Base-by-base conservation (phyloP, 2,113 vertebrate species). In the Pithys albifrons region DNA sequence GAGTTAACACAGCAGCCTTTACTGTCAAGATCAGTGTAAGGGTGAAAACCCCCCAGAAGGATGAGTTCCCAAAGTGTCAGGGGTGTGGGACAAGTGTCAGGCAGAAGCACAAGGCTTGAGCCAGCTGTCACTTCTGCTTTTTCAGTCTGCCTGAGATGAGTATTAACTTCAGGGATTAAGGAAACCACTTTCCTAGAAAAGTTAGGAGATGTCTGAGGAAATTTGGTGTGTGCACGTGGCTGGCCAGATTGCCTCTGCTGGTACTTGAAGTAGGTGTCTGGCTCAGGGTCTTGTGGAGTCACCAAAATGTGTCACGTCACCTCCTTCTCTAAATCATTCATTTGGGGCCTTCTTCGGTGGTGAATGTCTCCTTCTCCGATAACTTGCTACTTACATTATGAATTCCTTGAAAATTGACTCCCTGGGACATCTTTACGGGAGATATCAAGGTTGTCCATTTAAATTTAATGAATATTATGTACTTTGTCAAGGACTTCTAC, bases 401-500 rank as follows among this genome's bases (percentile, higher is more conserved):
- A 92, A 96, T 96, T 95, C 91, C 81, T 91, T 97, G 96, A 96
- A 97, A 97, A 96, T 48, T 94, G 95, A 97, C 86, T 97, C 96
- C 95, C 78, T 93, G 93, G 94, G 91, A 96, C 96, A 79, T 84
- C 95, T 96, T 95, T 92, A 76, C 78, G 73, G 78, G 75, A 81
- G 85, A 86, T 94, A 91, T 88, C 84, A 94, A 93, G 93, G 76
- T 69, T 92, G 54, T 86, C 57, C 49, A 79, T 94, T 96, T 88
- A 94, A 95, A 83, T 93, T 83, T 95, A 95, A 96, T 97, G 93
- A 96, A 89, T 88, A 84, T 85, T 94, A 61, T 91, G 90, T 72
- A 66, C 89, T 97, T 96, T 97, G 85, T 91, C 71, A 69, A 90
- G 61, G 90, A 59, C 48, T 91, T 84, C 39, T 48, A 84, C n/a